Conservation (phyloP, 1,140 invertebrate species). For the Scaptomyza hsui region DNA sequence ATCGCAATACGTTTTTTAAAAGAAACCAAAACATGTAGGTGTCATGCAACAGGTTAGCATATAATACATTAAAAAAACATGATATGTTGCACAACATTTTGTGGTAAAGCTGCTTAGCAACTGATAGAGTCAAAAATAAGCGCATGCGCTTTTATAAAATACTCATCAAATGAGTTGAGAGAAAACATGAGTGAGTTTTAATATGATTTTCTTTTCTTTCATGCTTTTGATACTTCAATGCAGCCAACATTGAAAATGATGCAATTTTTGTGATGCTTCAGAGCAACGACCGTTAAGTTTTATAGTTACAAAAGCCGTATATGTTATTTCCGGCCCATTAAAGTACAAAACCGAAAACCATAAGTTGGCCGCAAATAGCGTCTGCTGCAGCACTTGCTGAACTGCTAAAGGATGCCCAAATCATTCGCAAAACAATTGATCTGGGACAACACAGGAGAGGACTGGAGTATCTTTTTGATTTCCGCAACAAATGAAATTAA, state of each 20-base stretch:
- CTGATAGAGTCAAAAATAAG: slow-evolving; percentile 13
- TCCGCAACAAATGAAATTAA: slow-evolving; percentile 78
- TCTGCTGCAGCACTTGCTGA: slow-evolving; percentile 16
- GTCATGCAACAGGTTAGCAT: slow-evolving; percentile 57
- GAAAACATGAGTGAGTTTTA: slow-evolving; percentile 9
- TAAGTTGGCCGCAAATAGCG: slow-evolving; percentile 43
- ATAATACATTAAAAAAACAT: slow-evolving; percentile 35
- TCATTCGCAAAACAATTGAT: neutral
- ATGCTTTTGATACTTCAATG: slow-evolving; percentile 2
- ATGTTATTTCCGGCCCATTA: slow-evolving; percentile 59
- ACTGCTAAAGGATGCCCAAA: slow-evolving; percentile 25
- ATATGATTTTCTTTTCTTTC: neutral
- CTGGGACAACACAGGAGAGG: neutral
- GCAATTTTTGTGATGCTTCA: slow-evolving; percentile 25
- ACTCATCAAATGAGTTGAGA: slow-evolving; percentile 33
- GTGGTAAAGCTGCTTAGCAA: neutral
- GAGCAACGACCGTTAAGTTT: slow-evolving; percentile 34
- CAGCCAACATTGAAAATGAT: neutral
- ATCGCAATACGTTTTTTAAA: neutral
- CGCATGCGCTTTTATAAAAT: slow-evolving; percentile 43
- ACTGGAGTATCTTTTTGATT: slow-evolving; percentile 61
- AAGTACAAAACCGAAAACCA: slow-evolving; percentile 39
- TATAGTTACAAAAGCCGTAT: slow-evolving; percentile 9
- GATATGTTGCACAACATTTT: slow-evolving; percentile 25
- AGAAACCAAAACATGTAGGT: neutral